Evolutionary conservation across 1,140 invertebrate species (phyloP), one percentile per base, ranked within the genome.

Genomic region (Maconellicoccus hirsutus): DNA sequence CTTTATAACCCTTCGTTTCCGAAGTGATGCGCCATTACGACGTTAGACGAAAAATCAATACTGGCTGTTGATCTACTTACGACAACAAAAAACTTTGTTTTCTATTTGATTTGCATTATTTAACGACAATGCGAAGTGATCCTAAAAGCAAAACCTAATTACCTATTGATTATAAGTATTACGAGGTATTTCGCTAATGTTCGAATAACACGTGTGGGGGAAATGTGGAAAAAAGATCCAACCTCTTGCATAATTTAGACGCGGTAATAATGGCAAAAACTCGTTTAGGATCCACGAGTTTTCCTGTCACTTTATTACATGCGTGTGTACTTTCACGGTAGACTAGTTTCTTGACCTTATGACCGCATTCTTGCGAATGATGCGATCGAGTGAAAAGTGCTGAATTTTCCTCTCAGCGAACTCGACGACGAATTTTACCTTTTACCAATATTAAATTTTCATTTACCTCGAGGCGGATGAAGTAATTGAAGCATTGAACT

Each of bases 281-380:
- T 33, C 42, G 42, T 16, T 52, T 52, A 8, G 42, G 42, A 52
- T 52, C 42, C 42, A 52, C 29, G n/a, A 33, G 29, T 33, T 33
- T 33, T 33, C 29, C 29, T 33, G 29, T 33, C 29, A 33, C 29
- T 33, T 33, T 33, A 33, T 52, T 52, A 52, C 42, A 3, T 16
- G n/a, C n/a, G n/a, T 19, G n/a, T 14, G 42, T 52, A 52, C 42
- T 52, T 52, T 52, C 42, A 52, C 42, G 42, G 42, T 52, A 52
- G 42, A 52, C 42, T 52, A 52, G 42, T 52, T 52, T 52, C n/a
- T 52, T 52, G n/a, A 52, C 42, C 42, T 52, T 52, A 52, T 52
- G 42, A 52, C 42, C 42, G 42, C 42, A 52, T 52, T 52, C 42
- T 52, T 52, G n/a, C 6, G 2, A 19, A 52, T 52, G 42, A 52